Base-by-base conservation (phyloP, 2,797 vertebrate genomes). In the Spea hammondii region DNA sequence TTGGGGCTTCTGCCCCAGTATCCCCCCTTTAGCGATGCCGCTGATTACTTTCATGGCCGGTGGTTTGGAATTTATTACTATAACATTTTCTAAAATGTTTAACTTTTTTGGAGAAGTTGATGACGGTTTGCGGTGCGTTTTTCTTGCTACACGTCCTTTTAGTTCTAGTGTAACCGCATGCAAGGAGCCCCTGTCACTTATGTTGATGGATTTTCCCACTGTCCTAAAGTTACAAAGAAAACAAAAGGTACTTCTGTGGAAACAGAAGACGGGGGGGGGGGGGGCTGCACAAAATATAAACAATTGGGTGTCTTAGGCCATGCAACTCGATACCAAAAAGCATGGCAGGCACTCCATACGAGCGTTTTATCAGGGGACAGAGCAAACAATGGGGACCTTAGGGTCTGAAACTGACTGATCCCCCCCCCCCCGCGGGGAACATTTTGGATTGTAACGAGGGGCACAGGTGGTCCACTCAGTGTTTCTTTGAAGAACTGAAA, bases 181-280 rank as follows among this genome's bases (percentile, higher is more conserved):
- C 12, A 5, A 17, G 59, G 6, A 4, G 8, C 59, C 50, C 6
- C 6, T 6, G 50, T 10, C 50, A 2, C 50, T 53, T 53, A 6
- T 53, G 50, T 53, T 10, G 10, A 53, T 53, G 50, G 50, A 6
- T 14, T 14, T 62, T 62, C 59, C 14, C 59, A 62, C 59, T 62
- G 59, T 62, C n/a, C 14, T 62, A 62, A 17, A n/a, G 32, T 62
- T 62, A 62, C 59, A 62, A 14, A 17, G 59, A 62, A 62, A n/a
- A 62, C 8, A 57, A 12, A 62, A 14, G 14, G 5, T 17, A 62
- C 59, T 62, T 14, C 59, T 17, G n/a, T 17, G 5, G 59, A 14
- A 62, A 62, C 14, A 62, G 14, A 62, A 62, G 59, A 62, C 14
- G 6, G 13, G 2, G 14, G 13, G 5, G n/a, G n/a, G n/a, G n/a